Conservation (phyloP, 2,113 vertebrate genomes). For the Dermatemys mawii region DNA sequence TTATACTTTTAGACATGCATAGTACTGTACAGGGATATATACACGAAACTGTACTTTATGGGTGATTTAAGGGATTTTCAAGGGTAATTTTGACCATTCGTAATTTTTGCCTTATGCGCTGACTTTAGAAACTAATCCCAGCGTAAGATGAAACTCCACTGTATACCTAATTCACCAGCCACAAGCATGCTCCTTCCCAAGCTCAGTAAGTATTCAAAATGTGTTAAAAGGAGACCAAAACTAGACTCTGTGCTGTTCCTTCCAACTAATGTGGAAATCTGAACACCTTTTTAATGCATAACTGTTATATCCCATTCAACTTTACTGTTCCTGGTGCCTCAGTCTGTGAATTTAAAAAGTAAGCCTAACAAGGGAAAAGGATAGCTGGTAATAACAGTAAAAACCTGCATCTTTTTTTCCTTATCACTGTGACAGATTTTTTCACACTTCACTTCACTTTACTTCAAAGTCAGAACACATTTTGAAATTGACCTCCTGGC, state of each 20-base stretch:
- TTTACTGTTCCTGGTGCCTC: not conserved
- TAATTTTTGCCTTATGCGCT: too few species aligned
- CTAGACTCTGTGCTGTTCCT: not conserved
- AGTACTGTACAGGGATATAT: too few species aligned
- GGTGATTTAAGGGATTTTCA: too few species aligned
- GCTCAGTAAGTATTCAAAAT: not conserved
- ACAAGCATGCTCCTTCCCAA: not conserved
- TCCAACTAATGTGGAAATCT: not conserved
- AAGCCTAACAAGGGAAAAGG: not conserved
- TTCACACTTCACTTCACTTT: not conserved
- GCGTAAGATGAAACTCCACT: too few species aligned
- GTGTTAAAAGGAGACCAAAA: not conserved
- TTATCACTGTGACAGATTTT: not conserved
- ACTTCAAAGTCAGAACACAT: not conserved
- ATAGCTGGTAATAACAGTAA: not conserved
- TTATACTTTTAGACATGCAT: too few species aligned
- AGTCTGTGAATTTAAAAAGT: conserved; percentile 4
- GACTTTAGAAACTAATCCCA: too few species aligned
- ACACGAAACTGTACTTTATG: too few species aligned
- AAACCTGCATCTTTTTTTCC: not conserved
- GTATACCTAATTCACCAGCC: not conserved
- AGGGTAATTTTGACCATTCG: too few species aligned
- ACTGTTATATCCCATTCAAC: not conserved
- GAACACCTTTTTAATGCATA: not conserved
- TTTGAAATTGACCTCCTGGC: not conserved